Evolutionary conservation across 2,797 vertebrate genomes (phyloP), one percentile per base, ranked within the genome.

Genomic region (Melanotaenia boesemani): DNA sequence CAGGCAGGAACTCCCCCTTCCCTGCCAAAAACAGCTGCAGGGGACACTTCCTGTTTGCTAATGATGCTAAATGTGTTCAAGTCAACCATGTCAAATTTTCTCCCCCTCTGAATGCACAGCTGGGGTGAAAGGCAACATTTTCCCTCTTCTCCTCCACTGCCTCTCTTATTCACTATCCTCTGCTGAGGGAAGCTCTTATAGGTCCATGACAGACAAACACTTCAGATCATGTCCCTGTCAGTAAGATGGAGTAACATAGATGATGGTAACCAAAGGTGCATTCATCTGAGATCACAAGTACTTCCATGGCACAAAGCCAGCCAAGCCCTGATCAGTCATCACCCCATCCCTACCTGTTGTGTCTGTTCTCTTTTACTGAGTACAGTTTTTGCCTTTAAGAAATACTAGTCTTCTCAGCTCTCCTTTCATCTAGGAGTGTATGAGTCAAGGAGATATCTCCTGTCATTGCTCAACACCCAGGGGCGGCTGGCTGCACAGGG

Each of bases 1-100:
- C 64, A 67, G 84, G 76, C 86, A 83, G 81, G 71, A 87, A 82
- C 81, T 70, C 50, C 78, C 71, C 83, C 61, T 76, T 81, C 74
- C 71, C 84, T 70, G 44, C 85, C 57, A 65, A 75, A 88, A 94
- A 95, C 94, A 95, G 93, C 95, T 95, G 94, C 93, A 93, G 93
- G 93, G 93, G 91, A 92, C 93, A 94, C 92, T 95, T 94, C 94
- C 94, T 95, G 94, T 94, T 94, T 92, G 93, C 92, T 95, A 95
- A 95, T 95, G 93, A 94, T 93, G 89, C 93, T 94, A 95, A 95
- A 94, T 94, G 92, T 92, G 91, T 90, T 93, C 91, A 95, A 95
- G 93, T 93, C 94, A 93, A 91, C 91, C 93, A 94, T 95, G 93
- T 93, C 91, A 92, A 89, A 91, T 88, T 87, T 89, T 92, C 85